A percentile compares a stretch with the other conserved stretches of the same genome.
phyloP scores from a whole-genome alignment of 2,797 vertebrate species.

The Cheracebus regulus region DNA sequence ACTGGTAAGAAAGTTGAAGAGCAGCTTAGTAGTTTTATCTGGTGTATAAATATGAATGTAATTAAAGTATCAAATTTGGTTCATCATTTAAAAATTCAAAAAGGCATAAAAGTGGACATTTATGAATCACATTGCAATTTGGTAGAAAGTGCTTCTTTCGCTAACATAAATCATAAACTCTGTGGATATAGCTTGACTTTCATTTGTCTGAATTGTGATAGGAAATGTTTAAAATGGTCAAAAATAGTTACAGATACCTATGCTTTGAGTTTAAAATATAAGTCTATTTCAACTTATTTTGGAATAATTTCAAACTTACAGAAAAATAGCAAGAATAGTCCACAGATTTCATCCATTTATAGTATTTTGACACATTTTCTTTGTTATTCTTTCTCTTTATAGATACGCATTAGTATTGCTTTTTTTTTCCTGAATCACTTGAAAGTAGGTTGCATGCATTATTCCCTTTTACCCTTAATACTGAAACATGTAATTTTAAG shows the following conservation, averaged over 20 bases:
- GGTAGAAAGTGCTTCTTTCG: slow-evolving; percentile 19
- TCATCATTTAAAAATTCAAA: slow-evolving; percentile 30
- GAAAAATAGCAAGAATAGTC: slow-evolving; percentile 24
- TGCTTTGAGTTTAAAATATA: slow-evolving; percentile 32
- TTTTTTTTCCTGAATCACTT: slow-evolving; percentile 12
- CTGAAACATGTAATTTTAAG: neutral
- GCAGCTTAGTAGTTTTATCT: slow-evolving; percentile 20
- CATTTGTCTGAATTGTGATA: slow-evolving; percentile 45
- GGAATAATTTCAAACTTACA: slow-evolving; percentile 16
- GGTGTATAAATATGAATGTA: neutral
- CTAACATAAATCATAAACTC: neutral
- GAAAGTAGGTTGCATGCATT: slow-evolving; percentile 35
- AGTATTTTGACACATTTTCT: neutral
- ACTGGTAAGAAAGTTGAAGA: neutral
- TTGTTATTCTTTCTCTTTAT: neutral
- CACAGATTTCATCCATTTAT: neutral
- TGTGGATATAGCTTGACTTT: neutral
- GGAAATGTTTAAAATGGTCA: neutral
- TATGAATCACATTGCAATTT: slow-evolving; percentile 22
- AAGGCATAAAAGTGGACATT: slow-evolving; percentile 10
- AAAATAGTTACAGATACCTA: neutral
- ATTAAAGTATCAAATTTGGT: slow-evolving; percentile 23
- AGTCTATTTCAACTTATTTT: neutral
- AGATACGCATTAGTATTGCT: neutral
- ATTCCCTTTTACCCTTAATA: neutral